phyloP scores from a whole-genome alignment of 1,140 invertebrate genomes.

The Psilanteris sp. region DNA sequence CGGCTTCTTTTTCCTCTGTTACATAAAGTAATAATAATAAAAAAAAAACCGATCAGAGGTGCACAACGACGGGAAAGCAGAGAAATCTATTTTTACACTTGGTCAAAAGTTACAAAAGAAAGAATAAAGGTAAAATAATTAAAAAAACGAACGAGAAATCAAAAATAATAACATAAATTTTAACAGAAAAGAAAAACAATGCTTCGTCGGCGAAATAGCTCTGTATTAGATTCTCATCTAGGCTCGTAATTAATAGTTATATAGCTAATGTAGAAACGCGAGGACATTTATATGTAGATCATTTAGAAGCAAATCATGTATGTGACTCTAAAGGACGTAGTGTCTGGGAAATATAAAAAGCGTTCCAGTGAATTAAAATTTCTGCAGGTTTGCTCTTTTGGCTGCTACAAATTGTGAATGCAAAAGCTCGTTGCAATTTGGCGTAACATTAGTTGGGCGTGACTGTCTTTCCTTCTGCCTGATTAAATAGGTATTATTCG shows the following conservation, averaged over 20 bases:
- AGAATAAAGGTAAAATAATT: conserved; percentile 23
- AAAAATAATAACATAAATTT: conserved; percentile 24
- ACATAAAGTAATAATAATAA: conserved; percentile 37
- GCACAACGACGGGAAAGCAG: conserved; percentile 47
- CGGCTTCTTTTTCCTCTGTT: conserved; percentile 41
- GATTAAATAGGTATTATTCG: too few relatives aligned
- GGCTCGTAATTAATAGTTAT: conserved; percentile 59
- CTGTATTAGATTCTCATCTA: conserved; percentile 66
- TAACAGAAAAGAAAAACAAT: conserved; percentile 32
- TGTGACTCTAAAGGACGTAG: background rate
- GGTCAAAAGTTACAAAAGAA: conserved; percentile 59
- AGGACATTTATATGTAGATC: conserved; percentile 51
- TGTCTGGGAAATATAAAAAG: conserved; percentile 37
- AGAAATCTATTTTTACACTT: conserved; percentile 76
- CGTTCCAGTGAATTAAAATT: conserved; percentile 5
- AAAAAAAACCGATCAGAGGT: conserved; percentile 27
- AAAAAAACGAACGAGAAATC: conserved; percentile 34
- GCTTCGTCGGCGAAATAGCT: conserved; percentile 52
- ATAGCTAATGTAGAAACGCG: conserved; percentile 68
- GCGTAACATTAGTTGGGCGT: too few relatives aligned
- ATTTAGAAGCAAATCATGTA: conserved; percentile 9
- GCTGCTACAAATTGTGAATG: background rate
- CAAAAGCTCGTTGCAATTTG: conserved; percentile 1
- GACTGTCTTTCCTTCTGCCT: too few relatives aligned
- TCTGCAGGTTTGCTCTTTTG: background rate